Evolutionary conservation across 1,140 invertebrate species (phyloP), one percentile per base, ranked within the genome.

Genomic region (Magallana gigas): DNA sequence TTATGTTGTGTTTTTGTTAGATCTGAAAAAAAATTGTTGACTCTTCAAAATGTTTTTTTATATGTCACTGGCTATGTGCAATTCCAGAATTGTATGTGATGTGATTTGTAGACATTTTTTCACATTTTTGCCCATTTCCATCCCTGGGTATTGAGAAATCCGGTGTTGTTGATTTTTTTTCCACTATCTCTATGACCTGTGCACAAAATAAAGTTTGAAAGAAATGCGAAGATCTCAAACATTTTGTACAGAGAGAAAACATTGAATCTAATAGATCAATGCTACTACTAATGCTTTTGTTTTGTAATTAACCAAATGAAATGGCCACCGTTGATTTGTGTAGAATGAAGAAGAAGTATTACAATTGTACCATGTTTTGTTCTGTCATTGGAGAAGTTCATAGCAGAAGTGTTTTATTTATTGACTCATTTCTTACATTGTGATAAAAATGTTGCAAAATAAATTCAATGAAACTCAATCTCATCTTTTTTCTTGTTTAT

Each of bases 401-500:
- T 76, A 76, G 68, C 68, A 36, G 68, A 29, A 11, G 68, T 76
- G 68, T 76, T 76, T 76, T 29, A 76, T 76, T 76, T 76, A 76
- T 76, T 76, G 23, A 76, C 68, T 76, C 68, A 76, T 76, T 76
- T 76, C 68, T 36, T 76, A 76, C 68, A 76, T 76, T 76, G 68
- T 76, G 68, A 76, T 76, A 76, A 76, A 36, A 76, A 76, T 76
- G 68, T 76, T 76, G 68, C 68, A 76, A 76, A 71, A 76, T 29
- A 29, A 76, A 76, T 29, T 76, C 68, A 76, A 76, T 76, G 68
- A 76, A 76, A 76, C 23, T 48, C 23, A 23, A 76, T 76, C 12
- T 11, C 23, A 7, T 76, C 29, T 76, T 5, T 9, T 11, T 76
- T 71, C n/a, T 68, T 9, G 5, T 68, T 68, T 18, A 68, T 68